These are phyloP conservation scores for Anolis sagrei DNA, from an alignment of 2,113 vertebrate genomes.

Conservation along the genomic window DNA sequence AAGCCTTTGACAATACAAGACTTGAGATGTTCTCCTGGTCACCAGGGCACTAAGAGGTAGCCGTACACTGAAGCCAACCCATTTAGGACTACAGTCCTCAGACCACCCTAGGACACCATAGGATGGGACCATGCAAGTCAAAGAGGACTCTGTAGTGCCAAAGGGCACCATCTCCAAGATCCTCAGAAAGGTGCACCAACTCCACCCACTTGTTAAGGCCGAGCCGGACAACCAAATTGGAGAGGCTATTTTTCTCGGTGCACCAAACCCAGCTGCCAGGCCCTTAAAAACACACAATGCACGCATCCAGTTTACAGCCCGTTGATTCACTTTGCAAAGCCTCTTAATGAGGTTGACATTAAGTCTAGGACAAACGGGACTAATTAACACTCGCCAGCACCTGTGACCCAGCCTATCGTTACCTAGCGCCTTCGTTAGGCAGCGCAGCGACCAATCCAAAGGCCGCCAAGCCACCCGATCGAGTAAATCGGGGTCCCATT, in stretches of 20 bases:
- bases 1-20: no score
- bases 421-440: slow-evolving; percentile 43
- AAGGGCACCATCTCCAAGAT: slow-evolving; percentile 31
- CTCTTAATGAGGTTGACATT: slow-evolving; percentile 74
- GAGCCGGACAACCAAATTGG: neutral
- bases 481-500: slow-evolving; percentile 66
- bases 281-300: neutral
- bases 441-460: neutral
- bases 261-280: slow-evolving; percentile 39
- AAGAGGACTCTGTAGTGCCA: no score
- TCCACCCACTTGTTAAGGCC: slow-evolving; percentile 3
- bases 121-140: no score
- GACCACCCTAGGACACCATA: no score
- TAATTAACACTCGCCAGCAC: slow-evolving; percentile 67
- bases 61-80: no score
- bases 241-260: neutral
- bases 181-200: slow-evolving; percentile 15
- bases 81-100: no score
- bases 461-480: neutral
- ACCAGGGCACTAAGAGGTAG: no score
- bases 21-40: no score
- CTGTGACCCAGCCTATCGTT: slow-evolving; percentile 56
- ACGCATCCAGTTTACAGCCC: slow-evolving; percentile 65
- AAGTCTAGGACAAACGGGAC: slow-evolving; percentile 71
- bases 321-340: slow-evolving; percentile 71